Evolutionary conservation across 2,113 vertebrate species (phyloP).

Genomic region (Lagopus muta): DNA sequence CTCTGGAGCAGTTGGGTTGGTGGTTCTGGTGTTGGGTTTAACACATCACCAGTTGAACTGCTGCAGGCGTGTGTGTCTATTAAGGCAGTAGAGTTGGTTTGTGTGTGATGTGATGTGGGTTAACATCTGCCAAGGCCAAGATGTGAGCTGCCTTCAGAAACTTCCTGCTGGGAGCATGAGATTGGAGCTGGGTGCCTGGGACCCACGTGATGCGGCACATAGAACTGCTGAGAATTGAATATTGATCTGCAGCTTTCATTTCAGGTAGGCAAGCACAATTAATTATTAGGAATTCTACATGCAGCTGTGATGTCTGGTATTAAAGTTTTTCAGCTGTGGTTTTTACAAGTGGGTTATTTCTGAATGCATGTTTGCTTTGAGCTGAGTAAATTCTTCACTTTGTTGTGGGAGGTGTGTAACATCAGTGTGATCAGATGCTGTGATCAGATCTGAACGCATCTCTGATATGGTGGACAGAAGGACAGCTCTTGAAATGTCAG

Average conservation of each 20-base stretch:
- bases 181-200: background rate
- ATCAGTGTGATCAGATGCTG: background rate
- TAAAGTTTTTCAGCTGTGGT: background rate
- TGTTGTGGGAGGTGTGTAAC: background rate
- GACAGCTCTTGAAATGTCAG: background rate
- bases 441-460: background rate
- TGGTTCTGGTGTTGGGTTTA: too few species aligned
- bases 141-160: background rate
- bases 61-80: accelerated
- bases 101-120: accelerated
- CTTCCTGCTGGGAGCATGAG: background rate
- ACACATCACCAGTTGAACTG: too few species aligned
- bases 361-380: background rate
- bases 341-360: background rate
- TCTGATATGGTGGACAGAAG: background rate
- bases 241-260: background rate
- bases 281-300: background rate
- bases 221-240: background rate
- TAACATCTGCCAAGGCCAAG: background rate
- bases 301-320: background rate
- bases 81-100: background rate
- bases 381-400: background rate
- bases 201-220: accelerated
- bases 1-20: background rate
- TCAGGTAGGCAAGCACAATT: background rate